Percentiles rank a stretch among this genome's conserved stretches.
These are phyloP conservation scores for Melopsittacus undulatus DNA, from an alignment of 2,797 vertebrate species.

Conservation along the genomic window DNA sequence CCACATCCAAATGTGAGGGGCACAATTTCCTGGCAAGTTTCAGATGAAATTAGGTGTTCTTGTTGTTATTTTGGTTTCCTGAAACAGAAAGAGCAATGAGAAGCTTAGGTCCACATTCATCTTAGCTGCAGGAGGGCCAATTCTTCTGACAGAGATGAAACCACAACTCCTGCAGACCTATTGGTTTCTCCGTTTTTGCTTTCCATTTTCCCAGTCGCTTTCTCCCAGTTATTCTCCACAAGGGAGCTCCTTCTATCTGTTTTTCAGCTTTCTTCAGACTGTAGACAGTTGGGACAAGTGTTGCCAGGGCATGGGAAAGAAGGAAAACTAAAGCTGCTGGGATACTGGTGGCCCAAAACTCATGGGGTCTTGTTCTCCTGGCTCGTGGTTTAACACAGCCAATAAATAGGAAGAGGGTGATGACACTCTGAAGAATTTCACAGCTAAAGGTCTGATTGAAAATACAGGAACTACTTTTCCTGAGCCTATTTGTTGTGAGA, in stretches of 20 bases:
- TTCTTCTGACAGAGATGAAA: not conserved
- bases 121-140: not conserved
- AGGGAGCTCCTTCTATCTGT: not conserved
- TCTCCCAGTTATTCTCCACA: not conserved
- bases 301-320: not conserved
- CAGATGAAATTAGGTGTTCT: not conserved
- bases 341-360: not conserved
- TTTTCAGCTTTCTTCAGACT: not conserved
- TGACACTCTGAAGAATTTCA: not conserved
- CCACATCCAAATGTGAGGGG: not conserved
- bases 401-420: not conserved
- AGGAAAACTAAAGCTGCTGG: not conserved
- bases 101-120: not conserved
- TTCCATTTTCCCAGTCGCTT: not conserved
- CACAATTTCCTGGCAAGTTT: conserved; percentile 18
- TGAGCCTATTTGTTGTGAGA: not conserved
- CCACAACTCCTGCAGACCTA: not conserved
- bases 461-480: not conserved
- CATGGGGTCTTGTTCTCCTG: not conserved
- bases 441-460: not conserved
- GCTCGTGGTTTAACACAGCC: not conserved
- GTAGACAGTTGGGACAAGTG: not conserved
- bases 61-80: conserved; percentile 45
- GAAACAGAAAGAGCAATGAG: not conserved
- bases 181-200: not conserved